phyloP scores from a whole-genome alignment of 2,113 vertebrate genomes.

The Pachyramphus minor region DNA sequence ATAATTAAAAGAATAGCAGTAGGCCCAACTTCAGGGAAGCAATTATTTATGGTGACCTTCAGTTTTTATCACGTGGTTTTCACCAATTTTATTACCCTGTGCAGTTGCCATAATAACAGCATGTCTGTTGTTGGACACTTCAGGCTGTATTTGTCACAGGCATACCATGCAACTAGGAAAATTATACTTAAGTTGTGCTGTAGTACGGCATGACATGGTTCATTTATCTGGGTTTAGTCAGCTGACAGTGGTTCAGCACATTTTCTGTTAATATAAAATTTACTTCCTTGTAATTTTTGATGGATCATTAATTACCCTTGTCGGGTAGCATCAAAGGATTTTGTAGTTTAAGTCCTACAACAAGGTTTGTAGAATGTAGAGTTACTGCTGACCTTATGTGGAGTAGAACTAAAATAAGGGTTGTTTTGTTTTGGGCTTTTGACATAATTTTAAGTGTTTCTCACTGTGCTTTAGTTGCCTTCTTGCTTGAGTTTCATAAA shows the following conservation, averaged over 20 bases:
- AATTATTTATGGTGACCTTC: neutral
- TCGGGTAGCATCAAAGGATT: neutral
- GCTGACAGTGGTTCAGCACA: slow-evolving; percentile 2
- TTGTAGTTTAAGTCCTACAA: slow-evolving; percentile 13
- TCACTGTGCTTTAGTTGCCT: neutral
- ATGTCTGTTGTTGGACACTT: slow-evolving; percentile 62
- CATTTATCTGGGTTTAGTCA: slow-evolving; percentile 12
- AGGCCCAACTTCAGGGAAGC: neutral
- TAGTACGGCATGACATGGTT: neutral
- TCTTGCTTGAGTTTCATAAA: neutral
- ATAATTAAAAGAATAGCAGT: neutral
- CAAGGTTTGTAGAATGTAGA: neutral
- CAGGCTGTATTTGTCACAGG: slow-evolving; percentile 9
- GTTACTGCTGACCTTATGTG: neutral
- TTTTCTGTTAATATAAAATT: slow-evolving; percentile 27
- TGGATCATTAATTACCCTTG: slow-evolving; percentile 16
- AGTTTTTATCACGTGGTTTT: slow-evolving; percentile 47
- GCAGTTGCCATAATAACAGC: slow-evolving; percentile 50
- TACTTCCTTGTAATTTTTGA: neutral
- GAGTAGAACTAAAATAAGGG: neutral
- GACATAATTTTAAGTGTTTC: neutral
- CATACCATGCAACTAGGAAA: slow-evolving; percentile 42
- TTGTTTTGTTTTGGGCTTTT: neutral
- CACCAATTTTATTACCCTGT: slow-evolving; percentile 18
- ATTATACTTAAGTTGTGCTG: slow-evolving; percentile 7